These are phyloP conservation scores for Netelia fuscicornis DNA, from an alignment of 2,888 invertebrate species.

Conservation along the genomic window DNA sequence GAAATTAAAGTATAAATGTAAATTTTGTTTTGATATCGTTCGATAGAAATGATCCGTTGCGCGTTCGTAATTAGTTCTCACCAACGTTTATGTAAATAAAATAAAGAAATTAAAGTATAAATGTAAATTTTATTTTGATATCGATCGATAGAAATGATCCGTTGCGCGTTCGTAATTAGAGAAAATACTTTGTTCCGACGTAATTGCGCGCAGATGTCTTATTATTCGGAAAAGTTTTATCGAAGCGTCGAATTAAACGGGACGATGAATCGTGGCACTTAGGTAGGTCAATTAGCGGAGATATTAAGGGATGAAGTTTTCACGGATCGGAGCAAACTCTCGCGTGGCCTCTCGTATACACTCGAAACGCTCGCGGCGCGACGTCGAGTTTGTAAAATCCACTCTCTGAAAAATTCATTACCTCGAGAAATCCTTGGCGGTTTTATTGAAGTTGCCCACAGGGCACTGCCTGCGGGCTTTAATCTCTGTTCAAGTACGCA, in stretches of 20 bases:
- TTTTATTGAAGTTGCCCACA: constrained; percentile 34
- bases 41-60: background rate
- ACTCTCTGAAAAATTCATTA: constrained; percentile 58
- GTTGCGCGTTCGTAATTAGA: background rate
- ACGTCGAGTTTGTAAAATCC: constrained; percentile 49
- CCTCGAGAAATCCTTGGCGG: constrained; percentile 48
- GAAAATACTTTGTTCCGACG: background rate
- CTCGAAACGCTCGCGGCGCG: constrained; percentile 20
- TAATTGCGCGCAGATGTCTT: background rate
- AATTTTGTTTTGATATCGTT: background rate
- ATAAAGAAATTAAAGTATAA: background rate
- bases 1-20: background rate
- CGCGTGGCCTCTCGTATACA: background rate
- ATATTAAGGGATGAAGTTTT: constrained; percentile 19
- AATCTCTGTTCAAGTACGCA: constrained; percentile 46
- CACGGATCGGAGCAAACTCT: constrained; percentile 22
- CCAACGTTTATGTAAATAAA: too few relatives aligned
- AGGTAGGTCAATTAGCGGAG: background rate
- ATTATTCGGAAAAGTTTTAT: background rate
- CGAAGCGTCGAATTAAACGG: background rate
- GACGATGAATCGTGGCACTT: background rate
- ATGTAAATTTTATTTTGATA: too few relatives aligned
- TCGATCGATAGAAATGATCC: background rate
- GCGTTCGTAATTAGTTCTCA: too few relatives aligned
- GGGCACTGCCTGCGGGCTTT: constrained; percentile 40